These are phyloP conservation scores for Biston betularia DNA, from an alignment of 2,888 invertebrate species.

Conservation along the genomic window DNA sequence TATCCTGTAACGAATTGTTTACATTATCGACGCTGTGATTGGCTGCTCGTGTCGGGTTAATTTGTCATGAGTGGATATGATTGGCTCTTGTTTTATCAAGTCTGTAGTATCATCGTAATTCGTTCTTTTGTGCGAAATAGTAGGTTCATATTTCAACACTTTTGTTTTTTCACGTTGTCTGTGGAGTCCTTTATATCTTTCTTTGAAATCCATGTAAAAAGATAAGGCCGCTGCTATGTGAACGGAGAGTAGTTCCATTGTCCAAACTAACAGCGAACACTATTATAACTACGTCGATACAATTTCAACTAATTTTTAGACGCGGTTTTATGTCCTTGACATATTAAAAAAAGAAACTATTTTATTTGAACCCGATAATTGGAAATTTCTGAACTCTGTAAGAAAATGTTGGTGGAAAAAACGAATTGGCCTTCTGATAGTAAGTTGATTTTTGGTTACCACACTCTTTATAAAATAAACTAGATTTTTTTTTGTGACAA, in stretches of 20 bases:
- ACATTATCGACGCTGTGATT: too few species aligned
- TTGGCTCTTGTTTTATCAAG: too few species aligned
- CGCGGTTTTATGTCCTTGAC: constrained; percentile 22
- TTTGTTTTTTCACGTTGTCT: too few species aligned
- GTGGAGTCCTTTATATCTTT: background rate
- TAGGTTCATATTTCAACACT: background rate
- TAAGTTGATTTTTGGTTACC: too few species aligned
- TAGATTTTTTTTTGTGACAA: too few species aligned
- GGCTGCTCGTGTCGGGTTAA: too few species aligned
- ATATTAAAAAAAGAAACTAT: background rate
- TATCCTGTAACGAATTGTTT: too few species aligned
- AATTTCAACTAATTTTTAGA: constrained; percentile 7
- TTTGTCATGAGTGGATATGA: too few species aligned
- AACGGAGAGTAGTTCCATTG: constrained; percentile 22
- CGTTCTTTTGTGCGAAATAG: background rate
- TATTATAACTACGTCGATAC: constrained; percentile 20
- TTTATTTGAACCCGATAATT: background rate
- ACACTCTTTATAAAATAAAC: too few species aligned
- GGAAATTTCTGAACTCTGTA: too few species aligned
- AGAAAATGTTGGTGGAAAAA: too few species aligned
- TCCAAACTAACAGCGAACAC: constrained; percentile 26
- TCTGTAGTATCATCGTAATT: background rate
- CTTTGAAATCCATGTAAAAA: background rate
- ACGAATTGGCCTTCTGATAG: too few species aligned
- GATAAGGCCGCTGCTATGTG: constrained; percentile 6